phyloP scores from a whole-genome alignment of 2,888 invertebrate genomes.

The Idaea straminata region DNA sequence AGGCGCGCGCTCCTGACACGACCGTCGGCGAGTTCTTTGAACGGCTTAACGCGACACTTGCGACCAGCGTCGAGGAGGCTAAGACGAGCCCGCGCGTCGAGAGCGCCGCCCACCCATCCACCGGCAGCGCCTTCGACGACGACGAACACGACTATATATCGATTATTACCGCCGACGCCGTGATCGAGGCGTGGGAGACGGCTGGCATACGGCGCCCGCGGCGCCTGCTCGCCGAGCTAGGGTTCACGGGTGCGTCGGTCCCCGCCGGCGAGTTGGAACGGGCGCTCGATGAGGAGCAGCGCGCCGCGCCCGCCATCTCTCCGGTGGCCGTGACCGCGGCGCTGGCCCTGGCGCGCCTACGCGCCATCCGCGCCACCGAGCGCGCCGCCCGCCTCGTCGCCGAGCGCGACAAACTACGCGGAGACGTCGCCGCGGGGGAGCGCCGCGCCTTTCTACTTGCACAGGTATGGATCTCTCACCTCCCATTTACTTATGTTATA shows the following conservation, averaged over 20 bases:
- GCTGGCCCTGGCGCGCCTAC: slow-evolving; percentile 83
- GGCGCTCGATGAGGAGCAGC: slow-evolving; percentile 84
- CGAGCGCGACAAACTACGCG: slow-evolving; percentile 90
- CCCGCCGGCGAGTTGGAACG: slow-evolving; percentile 82
- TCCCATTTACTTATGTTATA: no score
- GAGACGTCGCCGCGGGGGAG: slow-evolving; percentile 90
- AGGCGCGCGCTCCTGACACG: slow-evolving; percentile 45
- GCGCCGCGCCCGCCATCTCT: slow-evolving; percentile 50
- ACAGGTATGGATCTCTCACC: slow-evolving; percentile 48
- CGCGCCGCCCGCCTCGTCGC: slow-evolving; percentile 82
- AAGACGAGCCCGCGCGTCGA: slow-evolving; percentile 18
- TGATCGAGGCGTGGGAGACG: slow-evolving; percentile 87
- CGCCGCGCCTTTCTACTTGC: slow-evolving; percentile 89
- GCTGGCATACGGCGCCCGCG: slow-evolving; percentile 84
- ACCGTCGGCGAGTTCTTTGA: slow-evolving; percentile 73
- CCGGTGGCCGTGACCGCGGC: slow-evolving; percentile 80
- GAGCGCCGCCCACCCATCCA: slow-evolving; percentile 10
- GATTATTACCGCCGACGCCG: slow-evolving; percentile 64
- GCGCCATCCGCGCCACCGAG: slow-evolving; percentile 85
- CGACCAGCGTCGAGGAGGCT: slow-evolving; percentile 50
- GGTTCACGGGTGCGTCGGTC: slow-evolving; percentile 81
- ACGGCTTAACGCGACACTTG: slow-evolving; percentile 56
- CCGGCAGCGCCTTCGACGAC: not conserved
- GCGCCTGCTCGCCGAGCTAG: slow-evolving; percentile 83
- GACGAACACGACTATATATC: not conserved